Evolutionary conservation across 2,888 invertebrate species (phyloP).

Genomic region (Cremastinae sp.): DNA sequence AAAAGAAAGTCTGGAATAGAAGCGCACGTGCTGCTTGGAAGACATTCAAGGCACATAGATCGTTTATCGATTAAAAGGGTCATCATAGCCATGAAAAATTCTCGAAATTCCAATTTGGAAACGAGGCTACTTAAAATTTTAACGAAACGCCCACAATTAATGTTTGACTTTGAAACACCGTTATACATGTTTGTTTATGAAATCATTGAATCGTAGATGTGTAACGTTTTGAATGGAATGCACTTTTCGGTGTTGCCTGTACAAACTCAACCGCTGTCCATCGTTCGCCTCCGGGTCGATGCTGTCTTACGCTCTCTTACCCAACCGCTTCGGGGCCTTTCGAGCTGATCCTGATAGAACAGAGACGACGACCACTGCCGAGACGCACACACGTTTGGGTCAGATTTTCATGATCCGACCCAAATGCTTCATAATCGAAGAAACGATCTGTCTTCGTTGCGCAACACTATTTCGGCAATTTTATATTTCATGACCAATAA

Average conservation of each 20-base stretch:
- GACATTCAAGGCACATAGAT: too few species aligned
- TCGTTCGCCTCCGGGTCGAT: constrained; percentile 46
- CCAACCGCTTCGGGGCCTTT: constrained; percentile 50
- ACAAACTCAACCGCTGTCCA: constrained; percentile 32
- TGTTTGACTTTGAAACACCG: neutral
- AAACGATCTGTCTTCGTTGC: constrained; percentile 6
- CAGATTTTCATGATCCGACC: constrained; percentile 30
- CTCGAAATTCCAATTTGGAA: too few species aligned
- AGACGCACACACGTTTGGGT: neutral
- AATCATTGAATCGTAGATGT: too few species aligned
- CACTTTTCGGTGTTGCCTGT: too few species aligned
- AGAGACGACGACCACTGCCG: constrained; percentile 6
- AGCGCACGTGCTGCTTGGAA: neutral
- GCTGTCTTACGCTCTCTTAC: constrained; percentile 49
- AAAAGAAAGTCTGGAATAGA: too few species aligned
- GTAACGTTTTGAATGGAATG: neutral
- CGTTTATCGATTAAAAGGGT: too few species aligned
- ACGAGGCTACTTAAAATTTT: too few species aligned
- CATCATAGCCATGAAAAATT: too few species aligned
- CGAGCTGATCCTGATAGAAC: constrained; percentile 41
- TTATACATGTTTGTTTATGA: constrained; percentile 1
- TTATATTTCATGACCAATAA: too few species aligned
- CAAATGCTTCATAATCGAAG: constrained; percentile 19
- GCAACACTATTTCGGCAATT: neutral
- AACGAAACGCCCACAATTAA: too few species aligned